These are phyloP conservation scores for Bombus pascuorum DNA, from an alignment of 1,140 invertebrate genomes.

Conservation along the genomic window DNA sequence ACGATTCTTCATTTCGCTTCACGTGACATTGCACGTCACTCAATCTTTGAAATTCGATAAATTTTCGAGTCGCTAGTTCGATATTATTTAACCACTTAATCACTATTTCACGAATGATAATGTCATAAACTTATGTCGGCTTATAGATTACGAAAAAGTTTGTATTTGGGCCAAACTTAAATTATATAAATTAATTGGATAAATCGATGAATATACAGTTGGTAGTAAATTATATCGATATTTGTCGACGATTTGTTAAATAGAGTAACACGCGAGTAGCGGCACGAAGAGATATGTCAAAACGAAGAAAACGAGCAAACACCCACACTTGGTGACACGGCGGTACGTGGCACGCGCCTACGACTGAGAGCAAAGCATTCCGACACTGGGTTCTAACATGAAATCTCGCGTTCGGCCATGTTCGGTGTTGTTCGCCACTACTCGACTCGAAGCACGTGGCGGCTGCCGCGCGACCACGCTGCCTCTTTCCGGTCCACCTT, in stretches of 20 bases:
- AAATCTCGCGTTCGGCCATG: constrained; percentile 70
- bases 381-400: constrained; percentile 72
- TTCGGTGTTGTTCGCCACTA: constrained; percentile 66
- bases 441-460: constrained; percentile 77
- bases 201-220: too few species aligned
- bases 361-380: constrained; percentile 77
- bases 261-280: too few species aligned
- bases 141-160: not conserved
- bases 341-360: constrained; percentile 74
- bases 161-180: not conserved
- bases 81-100: not conserved
- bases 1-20: constrained; percentile 5
- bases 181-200: not conserved
- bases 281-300: not conserved
- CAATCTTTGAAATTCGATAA: not conserved
- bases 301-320: not conserved
- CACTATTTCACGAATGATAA: not conserved
- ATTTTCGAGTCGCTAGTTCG: not conserved
- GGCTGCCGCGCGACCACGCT: constrained; percentile 42
- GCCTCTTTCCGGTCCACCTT: not conserved
- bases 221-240: not conserved
- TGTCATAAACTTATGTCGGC: not conserved
- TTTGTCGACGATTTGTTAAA: not conserved
- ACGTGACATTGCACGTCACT: too few species aligned
- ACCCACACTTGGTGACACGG: not conserved